Base-by-base conservation (phyloP, 2,113 vertebrate species). In the Erpornis zantholeuca region DNA sequence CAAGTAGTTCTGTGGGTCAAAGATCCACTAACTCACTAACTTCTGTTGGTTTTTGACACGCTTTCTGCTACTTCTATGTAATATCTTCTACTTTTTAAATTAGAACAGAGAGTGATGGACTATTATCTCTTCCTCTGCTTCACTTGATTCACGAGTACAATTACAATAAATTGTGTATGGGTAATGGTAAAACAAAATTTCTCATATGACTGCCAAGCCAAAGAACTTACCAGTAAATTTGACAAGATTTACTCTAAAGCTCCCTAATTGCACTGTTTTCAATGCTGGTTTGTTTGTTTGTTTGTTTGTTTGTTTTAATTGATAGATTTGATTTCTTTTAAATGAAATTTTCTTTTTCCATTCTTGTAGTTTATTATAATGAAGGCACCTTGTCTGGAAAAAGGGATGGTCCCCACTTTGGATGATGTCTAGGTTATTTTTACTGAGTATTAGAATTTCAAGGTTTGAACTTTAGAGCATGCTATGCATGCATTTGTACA, bases 21-120 rank as follows among this genome's bases (percentile, higher is more conserved):
- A 71, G 75, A 63, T 24, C 8, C 28, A 3, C 21, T 52, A 50
- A 24, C 13, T 82, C 10, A 9, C 24, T 60, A 88, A 36, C 0
- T 2, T 82, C 28, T 11, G 0, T 54, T 72, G 23, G 7, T 49
- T 94, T 88, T 66, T 0, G 7, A 35, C 8, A 21, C 0, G 0
- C 11, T 85, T 82, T 36, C 40, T 69, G 22, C 35, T 76, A 35
- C 8, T 91, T 84, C 15, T 76, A 0, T 8, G 9, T 65, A 38
- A 2, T 65, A 61, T 53, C 63, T 71, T 6, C 25, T 50, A 1
- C 17, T 73, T 54, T 68, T 82, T 31, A 50, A 70, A 45, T 79
- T 42, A 36, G 15, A 64, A 36, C 25, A 72, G 47, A 6, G 6
- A 11, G 4, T 64, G 49, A 54, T 81, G 8, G 3, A 2, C 73